Evolutionary conservation across 2,888 invertebrate genomes (phyloP), one percentile per base, ranked within the genome.

Genomic region (Sarcophaga variegata): DNA sequence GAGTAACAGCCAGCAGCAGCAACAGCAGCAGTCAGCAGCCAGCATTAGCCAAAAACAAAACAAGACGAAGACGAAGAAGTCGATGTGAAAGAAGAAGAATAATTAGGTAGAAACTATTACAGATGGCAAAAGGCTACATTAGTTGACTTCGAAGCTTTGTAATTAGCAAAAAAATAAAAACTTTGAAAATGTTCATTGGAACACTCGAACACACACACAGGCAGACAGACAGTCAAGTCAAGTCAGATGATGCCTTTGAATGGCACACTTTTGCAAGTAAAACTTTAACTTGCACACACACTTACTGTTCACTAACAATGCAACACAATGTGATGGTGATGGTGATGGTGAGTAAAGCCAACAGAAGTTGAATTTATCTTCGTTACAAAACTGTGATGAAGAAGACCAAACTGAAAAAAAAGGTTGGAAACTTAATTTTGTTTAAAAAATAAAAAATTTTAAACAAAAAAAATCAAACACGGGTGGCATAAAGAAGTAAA

Each of bases 61-160:
- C 14, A 54, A 17, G 17, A 12, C 1, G 5, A 54, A 17, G 17
- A 12, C 1, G 5, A 3, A 54, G 8, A 37, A 2, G 37, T 2
- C 0, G 37, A 37, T 2, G 37, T 37, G 2, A 12, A 10, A 79
- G 80, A 71, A 69, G 63, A 80, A 83, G 81, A 83, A 81, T 86
- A 86, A 86, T 86, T 86, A 83, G 83, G 69, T 77, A 74, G 77
- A 83, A 86, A 79, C 86, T 86, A 86, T 86, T 86, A 86, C 83
- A 72, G 83, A 86, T 86, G 86, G 86, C 83, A 86, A 86, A 86
- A 86, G 86, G 83, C 83, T 86, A 81, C 83, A 83, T 80, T 80
- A 81, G 72, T 86, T 86, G 83, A 83, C 81, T 81, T 70, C 14
- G 74, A 76, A 83, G 83, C 81, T 81, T 77, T 79, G 83, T 83